Evolutionary conservation across 2,113 vertebrate species (phyloP).

Genomic region (Condylura cristata): DNA sequence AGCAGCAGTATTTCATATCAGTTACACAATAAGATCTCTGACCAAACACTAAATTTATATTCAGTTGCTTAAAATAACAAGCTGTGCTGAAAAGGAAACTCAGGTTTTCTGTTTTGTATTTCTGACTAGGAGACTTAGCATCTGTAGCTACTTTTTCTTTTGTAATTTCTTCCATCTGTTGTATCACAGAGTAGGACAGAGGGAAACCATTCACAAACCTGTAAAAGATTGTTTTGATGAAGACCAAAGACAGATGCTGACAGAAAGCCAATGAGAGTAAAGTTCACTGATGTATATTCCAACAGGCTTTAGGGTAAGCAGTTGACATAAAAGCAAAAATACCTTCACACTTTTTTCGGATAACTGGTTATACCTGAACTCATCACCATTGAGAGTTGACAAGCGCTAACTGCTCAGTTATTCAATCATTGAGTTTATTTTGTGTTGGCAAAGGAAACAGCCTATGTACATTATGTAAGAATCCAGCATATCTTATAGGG

Average conservation of each 20-base stretch:
- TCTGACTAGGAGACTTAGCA: not conserved
- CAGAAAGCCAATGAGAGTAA: not conserved
- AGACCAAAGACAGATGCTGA: not conserved
- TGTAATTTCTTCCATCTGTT: constrained; percentile 35
- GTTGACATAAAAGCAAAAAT: constrained; percentile 12
- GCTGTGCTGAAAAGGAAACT: not conserved
- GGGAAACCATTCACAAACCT: not conserved
- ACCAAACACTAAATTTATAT: constrained; percentile 48
- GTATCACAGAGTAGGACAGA: not conserved
- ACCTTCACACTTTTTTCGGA: not conserved
- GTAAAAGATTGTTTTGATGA: constrained; percentile 13
- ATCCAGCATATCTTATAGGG: not conserved
- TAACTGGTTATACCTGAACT: not conserved
- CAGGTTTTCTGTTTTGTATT: constrained; percentile 6
- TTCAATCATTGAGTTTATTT: not conserved
- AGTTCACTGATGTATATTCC: not conserved
- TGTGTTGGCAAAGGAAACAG: not conserved
- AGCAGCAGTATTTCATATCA: not conserved
- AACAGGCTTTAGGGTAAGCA: not conserved
- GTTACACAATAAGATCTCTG: constrained; percentile 13
- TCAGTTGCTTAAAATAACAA: constrained; percentile 50
- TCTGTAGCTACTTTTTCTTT: not conserved
- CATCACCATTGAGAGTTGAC: not conserved
- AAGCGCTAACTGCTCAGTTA: not conserved
- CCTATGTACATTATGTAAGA: not conserved